phyloP scores from a whole-genome alignment of 2,888 invertebrate species.

The Cheilosia soror region DNA sequence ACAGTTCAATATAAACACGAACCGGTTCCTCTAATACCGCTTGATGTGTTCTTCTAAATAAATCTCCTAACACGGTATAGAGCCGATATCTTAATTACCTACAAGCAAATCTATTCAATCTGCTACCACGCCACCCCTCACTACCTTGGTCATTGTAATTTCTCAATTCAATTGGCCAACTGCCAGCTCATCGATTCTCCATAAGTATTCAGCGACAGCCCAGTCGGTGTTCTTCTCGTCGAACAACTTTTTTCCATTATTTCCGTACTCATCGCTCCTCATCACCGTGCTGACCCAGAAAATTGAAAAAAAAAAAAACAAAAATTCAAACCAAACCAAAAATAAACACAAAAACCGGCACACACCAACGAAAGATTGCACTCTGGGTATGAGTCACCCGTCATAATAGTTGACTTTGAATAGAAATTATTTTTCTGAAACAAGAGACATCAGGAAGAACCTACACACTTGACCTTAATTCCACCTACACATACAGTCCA shows the following conservation, averaged over 20 bases:
- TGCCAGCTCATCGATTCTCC: conserved; percentile 36
- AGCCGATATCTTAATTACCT: neutral
- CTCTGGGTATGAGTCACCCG: conserved; percentile 19
- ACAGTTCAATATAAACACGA: neutral
- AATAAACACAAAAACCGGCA: conserved; percentile 32
- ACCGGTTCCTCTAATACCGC: too few relatives aligned
- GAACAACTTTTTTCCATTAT: neutral
- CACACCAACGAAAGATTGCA: conserved; percentile 36
- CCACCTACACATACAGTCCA: conserved; percentile 1
- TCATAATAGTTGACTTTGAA: conserved; percentile 1
- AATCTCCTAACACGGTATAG: neutral
- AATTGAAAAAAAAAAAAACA: neutral
- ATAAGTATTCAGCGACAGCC: conserved; percentile 2
- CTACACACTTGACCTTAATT: conserved; percentile 66
- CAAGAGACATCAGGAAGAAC: conserved; percentile 14
- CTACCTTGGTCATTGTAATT: neutral
- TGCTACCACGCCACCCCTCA: neutral
- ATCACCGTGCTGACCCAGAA: conserved; percentile 28
- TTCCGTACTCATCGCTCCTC: neutral
- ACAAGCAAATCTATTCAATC: neutral
- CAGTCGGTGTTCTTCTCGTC: conserved; percentile 14
- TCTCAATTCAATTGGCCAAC: conserved; percentile 19
- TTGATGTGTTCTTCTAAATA: neutral
- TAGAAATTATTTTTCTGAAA: conserved; percentile 11
- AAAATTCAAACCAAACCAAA: conserved; percentile 15